These are phyloP conservation scores for Kryptolebias ocellatus DNA, from an alignment of 2,797 vertebrate genomes.

Conservation along the genomic window DNA sequence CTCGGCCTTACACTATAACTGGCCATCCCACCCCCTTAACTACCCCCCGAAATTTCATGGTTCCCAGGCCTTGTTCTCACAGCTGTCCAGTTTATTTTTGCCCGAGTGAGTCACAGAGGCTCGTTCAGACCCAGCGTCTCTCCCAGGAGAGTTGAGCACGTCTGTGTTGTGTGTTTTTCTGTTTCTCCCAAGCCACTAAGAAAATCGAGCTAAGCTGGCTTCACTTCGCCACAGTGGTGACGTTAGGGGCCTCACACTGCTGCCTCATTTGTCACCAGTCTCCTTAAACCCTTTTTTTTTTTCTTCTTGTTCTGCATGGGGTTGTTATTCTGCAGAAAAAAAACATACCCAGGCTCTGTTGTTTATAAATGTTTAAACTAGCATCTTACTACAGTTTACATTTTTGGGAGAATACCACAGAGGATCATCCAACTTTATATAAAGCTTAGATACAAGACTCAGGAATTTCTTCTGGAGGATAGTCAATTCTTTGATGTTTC, in stretches of 20 bases:
- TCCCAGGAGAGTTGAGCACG: slow-evolving; percentile 77
- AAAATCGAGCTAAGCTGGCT: slow-evolving; percentile 34
- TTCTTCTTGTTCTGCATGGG: slow-evolving; percentile 4
- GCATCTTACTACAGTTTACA: slow-evolving; percentile 61
- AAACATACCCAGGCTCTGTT: slow-evolving; percentile 60
- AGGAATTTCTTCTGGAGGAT: slow-evolving; percentile 32
- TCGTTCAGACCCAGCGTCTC: slow-evolving; percentile 71
- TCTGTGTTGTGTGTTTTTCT: slow-evolving; percentile 53
- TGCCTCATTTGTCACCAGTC: slow-evolving; percentile 37
- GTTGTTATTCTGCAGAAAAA: slow-evolving; percentile 53
- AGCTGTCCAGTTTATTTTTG: slow-evolving; percentile 86
- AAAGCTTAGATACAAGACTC: slow-evolving; percentile 34
- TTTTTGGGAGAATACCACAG: slow-evolving; percentile 43
- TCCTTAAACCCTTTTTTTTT: slow-evolving; percentile 33
- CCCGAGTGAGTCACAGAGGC: slow-evolving; percentile 82
- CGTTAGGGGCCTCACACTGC: slow-evolving; percentile 26
- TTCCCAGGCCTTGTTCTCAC: slow-evolving; percentile 88
- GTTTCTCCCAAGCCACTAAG: slow-evolving; percentile 44
- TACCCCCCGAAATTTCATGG: slow-evolving; percentile 70
- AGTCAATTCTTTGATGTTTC: slow-evolving; percentile 55
- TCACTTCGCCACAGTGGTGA: slow-evolving; percentile 33
- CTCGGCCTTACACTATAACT: slow-evolving; percentile 28
- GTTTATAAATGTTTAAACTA: slow-evolving; percentile 75
- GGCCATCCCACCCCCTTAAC: slow-evolving; percentile 64
- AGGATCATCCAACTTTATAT: slow-evolving; percentile 32